Conservation (phyloP, 2,113 vertebrate genomes). For the Barbus barbus region DNA sequence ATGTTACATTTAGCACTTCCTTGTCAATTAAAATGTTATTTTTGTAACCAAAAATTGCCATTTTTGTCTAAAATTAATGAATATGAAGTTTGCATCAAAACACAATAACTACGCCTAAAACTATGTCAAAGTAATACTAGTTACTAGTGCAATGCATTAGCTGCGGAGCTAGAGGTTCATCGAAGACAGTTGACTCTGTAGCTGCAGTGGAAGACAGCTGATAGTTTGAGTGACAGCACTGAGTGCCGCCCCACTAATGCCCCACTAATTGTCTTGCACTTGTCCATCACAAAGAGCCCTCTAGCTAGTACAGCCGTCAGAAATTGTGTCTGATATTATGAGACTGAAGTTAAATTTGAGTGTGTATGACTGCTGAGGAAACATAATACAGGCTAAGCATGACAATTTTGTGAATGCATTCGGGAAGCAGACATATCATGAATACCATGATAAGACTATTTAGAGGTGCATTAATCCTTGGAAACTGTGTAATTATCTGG, state of each 20-base stretch:
- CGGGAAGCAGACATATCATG: neutral
- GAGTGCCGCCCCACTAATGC: neutral
- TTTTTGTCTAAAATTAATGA: neutral
- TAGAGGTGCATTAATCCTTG: neutral
- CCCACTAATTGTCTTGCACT: constrained; percentile 10
- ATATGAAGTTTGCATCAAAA: neutral
- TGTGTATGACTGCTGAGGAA: neutral
- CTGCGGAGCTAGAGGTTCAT: neutral
- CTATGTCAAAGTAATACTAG: no score
- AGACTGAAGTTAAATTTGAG: neutral
- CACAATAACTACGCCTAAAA: neutral
- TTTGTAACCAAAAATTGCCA: neutral
- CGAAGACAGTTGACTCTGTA: no score
- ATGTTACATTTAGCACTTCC: neutral
- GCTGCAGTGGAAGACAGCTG: neutral
- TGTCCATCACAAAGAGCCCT: constrained; percentile 12
- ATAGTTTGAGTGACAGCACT: neutral
- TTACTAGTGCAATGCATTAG: neutral
- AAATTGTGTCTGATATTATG: constrained; percentile 9
- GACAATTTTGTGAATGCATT: neutral
- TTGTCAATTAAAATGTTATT: neutral
- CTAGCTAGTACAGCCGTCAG: neutral
- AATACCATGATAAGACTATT: neutral
- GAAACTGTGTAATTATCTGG: neutral
- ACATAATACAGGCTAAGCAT: neutral